A percentile compares a stretch with the other conserved stretches of the same genome.
Conservation (phyloP, 2,797 vertebrate species). For the Loris lydekkerianus region DNA sequence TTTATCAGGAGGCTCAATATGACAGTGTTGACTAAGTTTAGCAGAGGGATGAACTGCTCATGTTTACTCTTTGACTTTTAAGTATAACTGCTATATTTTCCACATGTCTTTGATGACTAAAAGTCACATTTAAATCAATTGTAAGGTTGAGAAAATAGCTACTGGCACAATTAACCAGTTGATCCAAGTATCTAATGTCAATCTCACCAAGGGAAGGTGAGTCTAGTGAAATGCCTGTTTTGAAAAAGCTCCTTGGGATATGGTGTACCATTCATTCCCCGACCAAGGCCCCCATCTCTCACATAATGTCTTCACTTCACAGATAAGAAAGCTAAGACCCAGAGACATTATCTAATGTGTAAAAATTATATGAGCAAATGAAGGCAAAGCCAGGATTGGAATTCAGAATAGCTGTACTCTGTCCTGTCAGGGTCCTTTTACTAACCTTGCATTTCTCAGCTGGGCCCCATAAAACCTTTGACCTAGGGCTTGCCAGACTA, state of each 20-base stretch:
- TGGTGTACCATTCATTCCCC: neutral
- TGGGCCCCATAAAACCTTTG: neutral
- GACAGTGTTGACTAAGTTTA: conserved; percentile 4
- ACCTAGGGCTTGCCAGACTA: neutral
- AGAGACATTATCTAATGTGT: conserved; percentile 35
- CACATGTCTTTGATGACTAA: neutral
- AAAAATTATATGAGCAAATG: conserved; percentile 13
- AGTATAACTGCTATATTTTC: conserved; percentile 37
- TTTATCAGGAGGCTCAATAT: conserved; percentile 20
- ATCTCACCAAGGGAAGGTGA: neutral
- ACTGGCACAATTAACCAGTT: conserved; percentile 48
- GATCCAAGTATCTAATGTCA: neutral
- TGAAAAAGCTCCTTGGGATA: neutral
- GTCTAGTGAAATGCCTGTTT: neutral
- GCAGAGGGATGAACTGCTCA: conserved; percentile 20
- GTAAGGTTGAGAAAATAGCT: conserved; percentile 24
- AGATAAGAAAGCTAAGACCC: conserved; percentile 47
- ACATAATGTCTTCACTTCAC: conserved; percentile 21
- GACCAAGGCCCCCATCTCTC: neutral
- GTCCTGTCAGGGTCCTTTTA: neutral
- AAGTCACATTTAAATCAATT: conserved; percentile 36
- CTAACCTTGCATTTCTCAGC: conserved; percentile 18
- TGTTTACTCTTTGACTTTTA: conserved; percentile 61
- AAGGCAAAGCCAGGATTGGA: conserved; percentile 56
- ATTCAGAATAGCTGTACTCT: conserved; percentile 38